Conservation (phyloP, 2,797 vertebrate genomes). For the Sebastes reedi region DNA sequence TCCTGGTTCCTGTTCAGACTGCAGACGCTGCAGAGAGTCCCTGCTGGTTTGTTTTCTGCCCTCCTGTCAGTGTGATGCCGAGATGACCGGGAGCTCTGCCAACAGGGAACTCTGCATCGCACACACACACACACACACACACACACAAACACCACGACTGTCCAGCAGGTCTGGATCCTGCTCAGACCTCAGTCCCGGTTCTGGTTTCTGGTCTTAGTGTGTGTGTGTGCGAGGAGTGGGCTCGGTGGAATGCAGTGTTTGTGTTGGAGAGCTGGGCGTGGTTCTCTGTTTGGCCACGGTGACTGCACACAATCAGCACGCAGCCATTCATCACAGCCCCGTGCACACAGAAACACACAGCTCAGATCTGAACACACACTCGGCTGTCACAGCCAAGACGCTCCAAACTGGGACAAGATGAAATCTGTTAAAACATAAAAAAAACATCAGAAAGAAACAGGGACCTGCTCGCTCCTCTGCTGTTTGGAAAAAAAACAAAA, state of each 20-base stretch:
- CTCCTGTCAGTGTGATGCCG: slow-evolving; percentile 22
- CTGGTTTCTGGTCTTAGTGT: not conserved
- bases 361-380: not conserved
- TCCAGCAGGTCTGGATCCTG: not conserved
- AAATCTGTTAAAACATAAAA: slow-evolving; percentile 34
- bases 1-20: slow-evolving; percentile 41
- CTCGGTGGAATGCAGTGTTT: slow-evolving; percentile 60
- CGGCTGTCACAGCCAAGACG: slow-evolving; percentile 31
- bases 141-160: not conserved
- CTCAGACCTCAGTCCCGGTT: not conserved
- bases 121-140: not conserved
- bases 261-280: slow-evolving; percentile 56
- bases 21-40: slow-evolving; percentile 37
- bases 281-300: slow-evolving; percentile 27
- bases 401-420: slow-evolving; percentile 28
- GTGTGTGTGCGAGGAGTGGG: not conserved
- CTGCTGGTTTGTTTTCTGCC: slow-evolving; percentile 18
- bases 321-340: slow-evolving; percentile 33
- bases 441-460: slow-evolving; percentile 8
- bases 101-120: slow-evolving; percentile 10
- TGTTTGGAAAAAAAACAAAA: not conserved
- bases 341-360: not conserved
- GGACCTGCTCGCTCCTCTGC: slow-evolving; percentile 6
- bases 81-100: slow-evolving; percentile 28
- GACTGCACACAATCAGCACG: slow-evolving; percentile 45